Percentiles rank a stretch among this genome's conserved stretches.
Evolutionary conservation across 2,797 vertebrate genomes (phyloP).

Genomic region (Limosa lapponica): DNA sequence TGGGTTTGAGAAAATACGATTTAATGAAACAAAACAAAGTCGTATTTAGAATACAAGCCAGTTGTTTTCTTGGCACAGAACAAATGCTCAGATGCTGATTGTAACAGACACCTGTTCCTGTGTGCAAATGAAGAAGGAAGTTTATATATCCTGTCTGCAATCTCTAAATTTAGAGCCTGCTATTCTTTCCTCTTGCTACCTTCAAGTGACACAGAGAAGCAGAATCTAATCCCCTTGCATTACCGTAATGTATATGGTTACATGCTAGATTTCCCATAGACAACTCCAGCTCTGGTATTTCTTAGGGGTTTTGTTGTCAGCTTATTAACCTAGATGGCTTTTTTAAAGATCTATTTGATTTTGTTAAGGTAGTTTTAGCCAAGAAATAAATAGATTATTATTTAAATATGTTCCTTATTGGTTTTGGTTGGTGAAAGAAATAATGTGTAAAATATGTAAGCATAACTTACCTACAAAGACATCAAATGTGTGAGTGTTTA

Average conservation of each 20-base stretch:
- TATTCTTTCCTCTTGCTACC: neutral
- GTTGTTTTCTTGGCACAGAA: neutral
- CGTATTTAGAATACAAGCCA: neutral
- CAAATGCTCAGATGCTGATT: neutral
- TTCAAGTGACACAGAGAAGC: neutral
- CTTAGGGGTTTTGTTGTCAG: neutral
- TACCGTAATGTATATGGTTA: neutral
- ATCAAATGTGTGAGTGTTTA: neutral
- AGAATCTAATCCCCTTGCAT: neutral
- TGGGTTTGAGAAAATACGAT: neutral
- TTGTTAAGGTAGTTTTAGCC: neutral
- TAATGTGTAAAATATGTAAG: neutral
- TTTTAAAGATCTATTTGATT: neutral
- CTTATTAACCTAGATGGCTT: neutral
- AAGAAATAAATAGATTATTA: neutral
- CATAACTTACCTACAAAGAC: neutral
- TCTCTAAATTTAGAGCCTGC: slow-evolving; percentile 3
- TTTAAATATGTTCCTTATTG: neutral
- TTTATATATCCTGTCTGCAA: neutral
- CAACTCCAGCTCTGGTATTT: neutral
- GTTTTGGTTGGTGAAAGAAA: neutral
- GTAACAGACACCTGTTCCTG: neutral
- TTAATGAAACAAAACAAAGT: neutral
- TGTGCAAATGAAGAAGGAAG: neutral
- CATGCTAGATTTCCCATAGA: neutral